These are phyloP conservation scores for Zonitis immaculata DNA, from an alignment of 2,888 invertebrate species.

Conservation along the genomic window DNA sequence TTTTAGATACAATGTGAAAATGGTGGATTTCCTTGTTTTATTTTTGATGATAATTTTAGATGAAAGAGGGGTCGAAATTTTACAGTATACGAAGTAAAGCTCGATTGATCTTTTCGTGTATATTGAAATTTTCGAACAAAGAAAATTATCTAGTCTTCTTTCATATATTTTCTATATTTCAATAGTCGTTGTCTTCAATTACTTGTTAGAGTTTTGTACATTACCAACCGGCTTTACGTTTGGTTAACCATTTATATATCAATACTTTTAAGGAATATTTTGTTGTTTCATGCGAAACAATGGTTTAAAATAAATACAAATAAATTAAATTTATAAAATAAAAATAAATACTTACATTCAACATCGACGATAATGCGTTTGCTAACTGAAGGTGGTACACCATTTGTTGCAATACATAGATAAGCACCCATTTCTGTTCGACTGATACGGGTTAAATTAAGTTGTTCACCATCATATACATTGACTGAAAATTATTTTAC, in stretches of 20 bases:
- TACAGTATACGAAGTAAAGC: background rate
- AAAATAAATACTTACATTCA: constrained; percentile 69
- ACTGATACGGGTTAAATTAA: constrained; percentile 81
- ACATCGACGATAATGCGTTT: constrained; percentile 88
- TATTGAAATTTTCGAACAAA: background rate
- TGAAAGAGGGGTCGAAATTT: background rate
- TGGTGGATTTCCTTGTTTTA: background rate
- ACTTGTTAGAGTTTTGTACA: background rate
- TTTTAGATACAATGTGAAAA: background rate
- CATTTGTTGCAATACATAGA: constrained; percentile 79
- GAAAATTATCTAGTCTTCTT: background rate
- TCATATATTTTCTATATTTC: background rate
- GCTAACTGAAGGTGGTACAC: constrained; percentile 86
- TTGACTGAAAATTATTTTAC: constrained; percentile 59
- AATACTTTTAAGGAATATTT: background rate
- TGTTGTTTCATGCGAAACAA: background rate
- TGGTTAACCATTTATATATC: background rate
- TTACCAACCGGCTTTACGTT: background rate
- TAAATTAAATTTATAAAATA: constrained; percentile 24
- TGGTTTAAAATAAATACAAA: constrained; percentile 4
- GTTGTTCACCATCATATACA: constrained; percentile 77
- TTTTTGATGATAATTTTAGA: background rate
- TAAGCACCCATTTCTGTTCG: constrained; percentile 85
- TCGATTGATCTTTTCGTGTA: background rate
- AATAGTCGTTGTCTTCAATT: background rate